Conservation (phyloP, 2,113 vertebrate genomes). For the Felis chaus region DNA sequence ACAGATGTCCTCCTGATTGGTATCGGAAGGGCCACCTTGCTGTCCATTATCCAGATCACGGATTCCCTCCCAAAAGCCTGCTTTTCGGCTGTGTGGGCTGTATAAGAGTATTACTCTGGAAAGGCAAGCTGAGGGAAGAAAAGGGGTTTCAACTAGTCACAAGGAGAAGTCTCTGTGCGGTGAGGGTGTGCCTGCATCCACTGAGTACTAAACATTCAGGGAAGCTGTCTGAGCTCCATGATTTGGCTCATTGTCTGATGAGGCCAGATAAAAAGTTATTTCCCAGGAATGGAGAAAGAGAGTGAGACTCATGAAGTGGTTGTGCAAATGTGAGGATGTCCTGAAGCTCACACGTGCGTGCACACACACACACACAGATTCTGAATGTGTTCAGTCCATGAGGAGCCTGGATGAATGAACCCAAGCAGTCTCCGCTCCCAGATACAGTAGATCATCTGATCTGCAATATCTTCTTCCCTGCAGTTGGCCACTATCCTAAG, state of each 20-base stretch:
- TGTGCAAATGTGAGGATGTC: background rate
- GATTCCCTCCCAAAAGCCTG: background rate
- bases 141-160: background rate
- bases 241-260: background rate
- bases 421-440: background rate
- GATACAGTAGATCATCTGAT: too few species aligned
- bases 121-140: background rate
- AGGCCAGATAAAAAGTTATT: background rate
- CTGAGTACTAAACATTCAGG: background rate
- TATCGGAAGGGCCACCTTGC: background rate
- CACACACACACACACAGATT: background rate
- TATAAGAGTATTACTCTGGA: background rate
- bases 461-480: background rate
- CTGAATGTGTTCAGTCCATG: background rate
- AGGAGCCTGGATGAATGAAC: too few species aligned
- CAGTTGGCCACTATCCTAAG: background rate
- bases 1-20: background rate
- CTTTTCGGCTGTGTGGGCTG: background rate
- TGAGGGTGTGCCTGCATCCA: background rate
- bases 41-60: rapidly evolving
- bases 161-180: background rate
- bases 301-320: rapidly evolving
- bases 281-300: background rate
- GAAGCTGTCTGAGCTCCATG: background rate
- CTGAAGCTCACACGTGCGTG: rapidly evolving